These are phyloP conservation scores for Epirrita christyi DNA, from an alignment of 2,888 invertebrate species.

Conservation along the genomic window DNA sequence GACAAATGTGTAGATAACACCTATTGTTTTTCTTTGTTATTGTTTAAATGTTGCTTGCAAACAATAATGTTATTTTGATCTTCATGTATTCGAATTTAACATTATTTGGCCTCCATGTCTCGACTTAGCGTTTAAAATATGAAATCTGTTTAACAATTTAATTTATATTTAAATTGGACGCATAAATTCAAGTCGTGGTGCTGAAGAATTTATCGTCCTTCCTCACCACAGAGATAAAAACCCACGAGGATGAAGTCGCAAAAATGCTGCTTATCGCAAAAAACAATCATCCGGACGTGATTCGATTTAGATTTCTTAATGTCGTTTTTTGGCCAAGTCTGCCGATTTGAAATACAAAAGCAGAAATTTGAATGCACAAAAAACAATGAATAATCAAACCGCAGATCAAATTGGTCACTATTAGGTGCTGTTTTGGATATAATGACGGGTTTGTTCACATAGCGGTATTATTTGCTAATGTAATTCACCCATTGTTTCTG, in stretches of 20 bases:
- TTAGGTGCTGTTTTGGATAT: constrained; percentile 49
- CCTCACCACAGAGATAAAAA: constrained; percentile 34
- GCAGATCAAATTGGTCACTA: constrained; percentile 57
- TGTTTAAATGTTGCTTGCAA: constrained; percentile 11
- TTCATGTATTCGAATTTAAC: constrained; percentile 22
- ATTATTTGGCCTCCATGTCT: constrained; percentile 21
- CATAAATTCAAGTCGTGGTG: constrained; percentile 36
- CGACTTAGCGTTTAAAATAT: constrained; percentile 21
- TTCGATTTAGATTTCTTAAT: constrained; percentile 70
- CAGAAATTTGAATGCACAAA: constrained; percentile 59
- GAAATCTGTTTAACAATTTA: constrained; percentile 38
- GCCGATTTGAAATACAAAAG: constrained; percentile 59
- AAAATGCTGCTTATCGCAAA: constrained; percentile 62
- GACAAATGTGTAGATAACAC: too few species aligned
- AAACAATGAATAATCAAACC: constrained; percentile 61
- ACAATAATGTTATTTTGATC: constrained; percentile 13
- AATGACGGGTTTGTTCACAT: constrained; percentile 47
- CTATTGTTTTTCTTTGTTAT: not conserved
- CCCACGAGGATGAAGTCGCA: constrained; percentile 39
- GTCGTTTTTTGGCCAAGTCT: constrained; percentile 56
- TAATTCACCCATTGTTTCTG: constrained; percentile 43
- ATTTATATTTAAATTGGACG: constrained; percentile 41
- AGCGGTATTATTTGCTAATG: constrained; percentile 51
- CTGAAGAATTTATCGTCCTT: constrained; percentile 39
- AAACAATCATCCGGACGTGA: constrained; percentile 72